Conservation (phyloP, 1,140 invertebrate genomes). For the Coenobita brevimanus region DNA sequence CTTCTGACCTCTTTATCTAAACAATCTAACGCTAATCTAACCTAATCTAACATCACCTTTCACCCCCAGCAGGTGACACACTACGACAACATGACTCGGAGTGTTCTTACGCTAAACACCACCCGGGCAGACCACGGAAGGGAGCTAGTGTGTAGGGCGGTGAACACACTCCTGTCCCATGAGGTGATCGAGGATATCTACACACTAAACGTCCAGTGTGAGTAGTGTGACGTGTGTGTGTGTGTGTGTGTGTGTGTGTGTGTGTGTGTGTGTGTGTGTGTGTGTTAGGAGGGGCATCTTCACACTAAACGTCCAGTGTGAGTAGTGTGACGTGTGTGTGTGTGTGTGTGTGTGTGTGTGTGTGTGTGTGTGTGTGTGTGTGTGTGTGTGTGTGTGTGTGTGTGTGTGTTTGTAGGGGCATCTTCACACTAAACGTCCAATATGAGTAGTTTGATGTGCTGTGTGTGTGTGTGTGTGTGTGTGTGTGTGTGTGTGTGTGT, state of each 20-base stretch:
- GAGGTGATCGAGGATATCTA: conserved; percentile 53
- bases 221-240: conserved; percentile 11
- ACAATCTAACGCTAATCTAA: too few species aligned
- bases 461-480: too few species aligned
- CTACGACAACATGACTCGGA: conserved; percentile 39
- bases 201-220: conserved; percentile 61
- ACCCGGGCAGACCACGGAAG: conserved; percentile 35
- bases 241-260: too few species aligned
- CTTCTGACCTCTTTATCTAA: too few species aligned
- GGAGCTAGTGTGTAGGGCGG: conserved; percentile 40
- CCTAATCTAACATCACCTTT: too few species aligned
- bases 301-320: conserved; percentile 61
- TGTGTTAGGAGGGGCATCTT: conserved; percentile 45
- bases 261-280: too few species aligned
- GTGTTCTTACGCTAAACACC: conserved; percentile 31
- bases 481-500: too few species aligned
- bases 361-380: too few species aligned
- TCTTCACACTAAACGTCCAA: conserved; percentile 55
- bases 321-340: conserved; percentile 11
- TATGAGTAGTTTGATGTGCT: conserved; percentile 52
- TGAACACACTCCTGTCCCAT: conserved; percentile 31
- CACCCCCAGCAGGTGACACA: conserved; percentile 19
- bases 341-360: too few species aligned
- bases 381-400: too few species aligned
- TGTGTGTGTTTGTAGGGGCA: conserved; percentile 37